phyloP scores from a whole-genome alignment of 2,888 invertebrate genomes.

The Pterobdella sp. region DNA sequence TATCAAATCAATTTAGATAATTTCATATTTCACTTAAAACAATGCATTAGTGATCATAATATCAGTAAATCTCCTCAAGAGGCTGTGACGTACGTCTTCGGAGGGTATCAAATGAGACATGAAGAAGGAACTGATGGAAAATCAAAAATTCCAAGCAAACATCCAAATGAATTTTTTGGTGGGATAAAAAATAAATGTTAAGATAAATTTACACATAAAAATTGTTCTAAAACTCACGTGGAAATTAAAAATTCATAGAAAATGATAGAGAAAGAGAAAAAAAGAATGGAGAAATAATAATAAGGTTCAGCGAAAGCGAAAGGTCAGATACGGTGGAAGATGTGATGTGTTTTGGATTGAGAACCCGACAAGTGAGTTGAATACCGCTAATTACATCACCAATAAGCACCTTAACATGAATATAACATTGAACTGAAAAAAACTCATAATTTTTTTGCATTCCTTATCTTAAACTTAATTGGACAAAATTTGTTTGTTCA shows the following conservation, averaged over 20 bases:
- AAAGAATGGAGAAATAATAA: conserved; percentile 60
- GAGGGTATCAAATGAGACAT: background rate
- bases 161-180: background rate
- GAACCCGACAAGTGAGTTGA: conserved; percentile 66
- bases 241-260: background rate
- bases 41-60: background rate
- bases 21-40: background rate
- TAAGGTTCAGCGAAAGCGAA: conserved; percentile 72
- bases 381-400: too few species aligned
- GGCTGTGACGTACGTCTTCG: conserved; percentile 2
- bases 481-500: too few species aligned
- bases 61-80: background rate
- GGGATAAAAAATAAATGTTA: background rate
- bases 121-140: too few species aligned
- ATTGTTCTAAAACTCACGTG: background rate
- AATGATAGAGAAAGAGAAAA: background rate
- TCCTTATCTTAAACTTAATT: too few species aligned
- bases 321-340: conserved; percentile 82
- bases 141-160: background rate
- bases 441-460: too few species aligned
- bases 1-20: background rate
- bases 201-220: background rate
- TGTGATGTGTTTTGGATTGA: conserved; percentile 79
- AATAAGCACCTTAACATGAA: too few species aligned
- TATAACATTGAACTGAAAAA: too few species aligned